Evolutionary conservation across 2,113 vertebrate species (phyloP).

Genomic region (Noturus placidus): DNA sequence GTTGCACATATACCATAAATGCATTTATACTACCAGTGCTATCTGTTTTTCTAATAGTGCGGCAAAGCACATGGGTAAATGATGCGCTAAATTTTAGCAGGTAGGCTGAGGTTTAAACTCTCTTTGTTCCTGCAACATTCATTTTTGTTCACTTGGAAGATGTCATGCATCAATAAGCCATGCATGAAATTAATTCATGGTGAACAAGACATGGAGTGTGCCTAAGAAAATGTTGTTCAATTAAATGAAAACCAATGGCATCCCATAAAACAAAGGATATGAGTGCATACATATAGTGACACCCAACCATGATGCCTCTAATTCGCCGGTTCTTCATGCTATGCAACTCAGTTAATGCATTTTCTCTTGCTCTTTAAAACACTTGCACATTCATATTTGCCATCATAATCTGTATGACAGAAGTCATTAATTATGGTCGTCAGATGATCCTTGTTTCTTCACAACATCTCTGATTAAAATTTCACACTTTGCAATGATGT

Average conservation of each 20-base stretch:
- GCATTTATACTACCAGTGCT: slow-evolving; percentile 4
- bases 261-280: slow-evolving; percentile 73
- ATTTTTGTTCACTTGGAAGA: slow-evolving; percentile 65
- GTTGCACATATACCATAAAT: slow-evolving; percentile 41
- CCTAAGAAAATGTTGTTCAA: slow-evolving; percentile 73
- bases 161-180: slow-evolving; percentile 64
- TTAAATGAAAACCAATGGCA: slow-evolving; percentile 74
- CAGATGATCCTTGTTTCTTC: slow-evolving; percentile 91
- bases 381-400: slow-evolving; percentile 81
- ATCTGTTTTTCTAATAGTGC: slow-evolving; percentile 28
- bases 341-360: slow-evolving; percentile 78
- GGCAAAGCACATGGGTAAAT: slow-evolving; percentile 1
- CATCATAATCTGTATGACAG: slow-evolving; percentile 92
- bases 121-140: slow-evolving; percentile 53
- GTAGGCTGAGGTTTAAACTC: slow-evolving; percentile 16
- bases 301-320: slow-evolving; percentile 66
- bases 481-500: slow-evolving; percentile 96
- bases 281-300: slow-evolving; percentile 68
- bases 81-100: slow-evolving; percentile 23
- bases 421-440: slow-evolving; percentile 95
- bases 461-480: slow-evolving; percentile 98
- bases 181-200: slow-evolving; percentile 72
- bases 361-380: slow-evolving; percentile 81
- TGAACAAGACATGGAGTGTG: slow-evolving; percentile 66
- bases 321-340: slow-evolving; percentile 66